These are phyloP conservation scores for Oreotragus oreotragus DNA, from an alignment of 2,113 vertebrate species.

Conservation along the genomic window DNA sequence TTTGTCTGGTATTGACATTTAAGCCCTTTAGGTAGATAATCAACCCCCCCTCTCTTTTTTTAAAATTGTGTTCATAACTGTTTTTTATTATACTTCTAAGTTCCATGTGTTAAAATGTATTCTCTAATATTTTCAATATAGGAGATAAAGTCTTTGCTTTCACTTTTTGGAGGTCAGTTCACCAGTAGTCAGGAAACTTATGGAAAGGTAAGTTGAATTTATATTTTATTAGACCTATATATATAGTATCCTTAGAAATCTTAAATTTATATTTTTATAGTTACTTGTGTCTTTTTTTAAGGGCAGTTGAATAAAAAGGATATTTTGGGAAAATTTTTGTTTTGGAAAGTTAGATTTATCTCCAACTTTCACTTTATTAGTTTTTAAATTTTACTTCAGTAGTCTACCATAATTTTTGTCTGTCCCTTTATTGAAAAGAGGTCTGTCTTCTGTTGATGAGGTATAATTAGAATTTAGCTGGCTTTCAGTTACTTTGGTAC, in stretches of 20 bases:
- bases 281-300: background rate
- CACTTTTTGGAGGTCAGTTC: slow-evolving; percentile 87
- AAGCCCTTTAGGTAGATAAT: background rate
- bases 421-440: background rate
- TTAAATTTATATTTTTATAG: slow-evolving; percentile 9
- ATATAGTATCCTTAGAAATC: background rate
- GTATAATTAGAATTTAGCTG: background rate
- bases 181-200: slow-evolving; percentile 80
- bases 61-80: background rate
- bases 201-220: slow-evolving; percentile 85
- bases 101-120: background rate
- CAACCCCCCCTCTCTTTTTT: background rate
- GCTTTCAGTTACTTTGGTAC: background rate
- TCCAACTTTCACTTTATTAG: background rate
- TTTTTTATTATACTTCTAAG: background rate
- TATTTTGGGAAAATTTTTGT: background rate
- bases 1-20: background rate
- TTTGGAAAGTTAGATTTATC: slow-evolving; percentile 3
- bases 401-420: background rate
- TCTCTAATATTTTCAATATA: slow-evolving; percentile 72
- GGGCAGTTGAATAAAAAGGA: background rate
- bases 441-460: background rate
- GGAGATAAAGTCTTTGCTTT: slow-evolving; percentile 93
- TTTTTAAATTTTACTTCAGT: background rate
- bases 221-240: background rate